phyloP scores from a whole-genome alignment of 1,140 invertebrate species.

The Scaptodrosophila lebanonensis region DNA sequence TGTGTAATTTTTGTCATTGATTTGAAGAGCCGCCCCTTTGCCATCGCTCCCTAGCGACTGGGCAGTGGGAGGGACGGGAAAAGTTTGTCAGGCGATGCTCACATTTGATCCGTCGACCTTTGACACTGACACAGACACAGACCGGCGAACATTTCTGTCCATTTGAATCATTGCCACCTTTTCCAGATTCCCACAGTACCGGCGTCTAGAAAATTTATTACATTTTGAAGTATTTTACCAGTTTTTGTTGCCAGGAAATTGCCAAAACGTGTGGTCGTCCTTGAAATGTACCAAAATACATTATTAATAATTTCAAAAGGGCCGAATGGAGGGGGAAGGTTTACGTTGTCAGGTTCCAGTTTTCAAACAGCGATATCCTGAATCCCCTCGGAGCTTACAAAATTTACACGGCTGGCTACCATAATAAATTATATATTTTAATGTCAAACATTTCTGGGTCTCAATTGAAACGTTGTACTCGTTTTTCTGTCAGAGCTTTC shows the following conservation, averaged over 20 bases:
- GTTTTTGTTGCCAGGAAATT: constrained; percentile 66
- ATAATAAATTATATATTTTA: constrained; percentile 69
- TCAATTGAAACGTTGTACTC: constrained; percentile 33
- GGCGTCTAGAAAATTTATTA: constrained; percentile 62
- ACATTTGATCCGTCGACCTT: constrained; percentile 43
- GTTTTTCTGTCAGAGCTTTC: constrained; percentile 6
- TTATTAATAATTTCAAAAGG: constrained; percentile 74
- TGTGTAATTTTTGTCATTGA: constrained; percentile 67
- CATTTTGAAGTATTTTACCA: constrained; percentile 70
- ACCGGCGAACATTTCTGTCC: background rate
- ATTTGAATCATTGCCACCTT: background rate
- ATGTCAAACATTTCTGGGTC: constrained; percentile 45
- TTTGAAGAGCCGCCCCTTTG: constrained; percentile 28
- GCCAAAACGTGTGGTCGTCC: constrained; percentile 66
- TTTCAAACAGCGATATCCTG: too few relatives aligned
- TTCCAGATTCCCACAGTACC: constrained; percentile 25
- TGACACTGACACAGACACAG: constrained; percentile 16
- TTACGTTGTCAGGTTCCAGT: too few relatives aligned
- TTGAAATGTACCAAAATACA: constrained; percentile 68
- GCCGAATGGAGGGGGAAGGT: too few relatives aligned
- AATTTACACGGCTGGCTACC: constrained; percentile 45
- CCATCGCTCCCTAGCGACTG: too few relatives aligned
- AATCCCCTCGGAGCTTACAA: constrained; percentile 16
- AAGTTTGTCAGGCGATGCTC: constrained; percentile 59
- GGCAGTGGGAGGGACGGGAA: too few relatives aligned